Evolutionary conservation across 2,113 vertebrate genomes (phyloP), one percentile per base, ranked within the genome.

Genomic region (Mastomys natalensis): DNA sequence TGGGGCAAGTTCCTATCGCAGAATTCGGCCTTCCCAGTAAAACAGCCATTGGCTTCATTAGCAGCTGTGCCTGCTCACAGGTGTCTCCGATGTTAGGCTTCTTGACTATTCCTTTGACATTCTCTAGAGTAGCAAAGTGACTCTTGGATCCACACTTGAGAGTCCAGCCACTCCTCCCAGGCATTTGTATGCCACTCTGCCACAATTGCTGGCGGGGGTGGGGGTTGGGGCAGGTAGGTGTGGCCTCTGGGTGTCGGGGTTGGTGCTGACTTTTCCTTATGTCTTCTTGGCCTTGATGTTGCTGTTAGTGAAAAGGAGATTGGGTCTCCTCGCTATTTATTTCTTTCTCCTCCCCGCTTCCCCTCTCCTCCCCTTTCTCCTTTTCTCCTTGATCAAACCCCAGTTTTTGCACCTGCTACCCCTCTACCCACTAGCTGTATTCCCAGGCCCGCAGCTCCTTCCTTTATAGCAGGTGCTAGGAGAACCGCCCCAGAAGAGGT

Each of bases 121-220:
- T 43, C 58, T 62, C 58, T 62, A 43, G n/a, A 43, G 13, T 6
- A 26, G 12, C n/a, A 40, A 22, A 16, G 22, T 26, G 80, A 43
- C n/a, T 60, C 24, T 29, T 16, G 55, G 22, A 84, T 29, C 55
- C 80, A 40, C n/a, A 84, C 55, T 22, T 43, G n/a, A 62, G 58
- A 84, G 22, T 43, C 81, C 55, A 60, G 80, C 21, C 6, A n/a
- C 34, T 13, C 53, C 37, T n/a, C 21, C 10, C 53, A 4, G 80
- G 5, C 77, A 17, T 31, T 29, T 60, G 37, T 40, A 40, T 2
- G 24, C 13, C 7, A 17, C 24, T 60, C 58, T 84, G 81, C 55
- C 1, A 6, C 0, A 29, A 43, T 1, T 60, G 55, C 3, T 17
- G n/a, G n/a, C 12, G 11, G 22, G 3, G 1, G 5, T n/a, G 19